Base-by-base conservation (phyloP, 2,888 invertebrate species). In the Drosophila infuscata region DNA sequence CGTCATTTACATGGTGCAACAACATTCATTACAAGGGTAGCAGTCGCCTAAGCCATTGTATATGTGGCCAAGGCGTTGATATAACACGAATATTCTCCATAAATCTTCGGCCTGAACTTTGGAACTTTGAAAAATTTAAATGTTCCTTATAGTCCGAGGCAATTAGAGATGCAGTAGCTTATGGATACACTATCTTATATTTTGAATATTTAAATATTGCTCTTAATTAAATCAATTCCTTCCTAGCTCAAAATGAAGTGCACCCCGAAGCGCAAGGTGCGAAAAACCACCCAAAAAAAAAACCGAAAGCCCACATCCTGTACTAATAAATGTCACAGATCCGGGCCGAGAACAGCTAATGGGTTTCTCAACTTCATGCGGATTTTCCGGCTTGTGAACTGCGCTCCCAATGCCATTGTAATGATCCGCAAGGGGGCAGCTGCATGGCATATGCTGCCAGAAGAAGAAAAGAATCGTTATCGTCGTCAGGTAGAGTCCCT, bases 1-100 rank as follows among this genome's bases (percentile, higher is more conserved):
- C 76, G 70, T 57, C 63, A 70, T 70, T 76, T 76, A 75, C 76
- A 71, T 76, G 60, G 66, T 67, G 66, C 70, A 75, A 75, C 75
- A 76, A 75, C 75, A 63, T 67, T 63, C 76, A 76, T 76, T 76
- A 76, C 74, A 66, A 49, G 69, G 43, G 17, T 35, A 25, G n/a
- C 38, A 46, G 48, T 43, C 48, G 20, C 48, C 32, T 32, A 57
- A 57, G 41, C n/a, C 20, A 6, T n/a, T 54, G 54, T 17, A 15
- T 46, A 46, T 25, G 15, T 46, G 25, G 46, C 46, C 8, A 46
- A 46, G 46, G 46, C 25, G 20, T 15, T 17, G 17, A 46, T 25
- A 46, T 15, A 29, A 25, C 25, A 46, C 46, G 46, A 46, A 15
- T 25, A 46, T 46, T 46, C 25, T 8, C 25, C 46, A 46, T 46